Evolutionary conservation across 2,888 invertebrate genomes (phyloP).

Genomic region (Nematopogon swammerdamellus): DNA sequence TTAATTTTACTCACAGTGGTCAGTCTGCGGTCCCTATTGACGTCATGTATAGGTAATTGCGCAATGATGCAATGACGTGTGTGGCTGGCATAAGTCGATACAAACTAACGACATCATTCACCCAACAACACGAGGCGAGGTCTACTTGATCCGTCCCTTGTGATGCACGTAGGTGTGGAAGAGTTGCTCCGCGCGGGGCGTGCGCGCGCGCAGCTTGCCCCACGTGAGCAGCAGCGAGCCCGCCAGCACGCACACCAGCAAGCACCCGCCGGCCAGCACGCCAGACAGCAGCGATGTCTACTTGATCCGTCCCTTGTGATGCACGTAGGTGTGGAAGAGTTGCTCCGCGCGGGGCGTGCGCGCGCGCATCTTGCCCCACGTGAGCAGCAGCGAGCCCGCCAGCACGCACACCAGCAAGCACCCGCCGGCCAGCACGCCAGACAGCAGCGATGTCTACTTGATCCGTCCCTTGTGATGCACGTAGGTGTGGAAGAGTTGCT

Average conservation of each 20-base stretch:
- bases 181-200: slow-evolving; percentile 39
- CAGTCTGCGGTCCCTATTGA: too few relatives aligned
- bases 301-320: slow-evolving; percentile 63
- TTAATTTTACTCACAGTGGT: too few relatives aligned
- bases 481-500: slow-evolving; percentile 43
- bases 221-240: slow-evolving; percentile 75
- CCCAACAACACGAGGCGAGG: too few relatives aligned
- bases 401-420: slow-evolving; percentile 70
- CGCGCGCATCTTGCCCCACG: slow-evolving; percentile 71
- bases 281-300: slow-evolving; percentile 57
- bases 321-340: slow-evolving; percentile 56
- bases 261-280: slow-evolving; percentile 63
- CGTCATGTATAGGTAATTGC: too few relatives aligned
- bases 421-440: slow-evolving; percentile 64
- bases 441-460: slow-evolving; percentile 50
- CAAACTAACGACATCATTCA: too few relatives aligned
- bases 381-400: slow-evolving; percentile 68
- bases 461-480: slow-evolving; percentile 65
- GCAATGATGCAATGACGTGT: too few relatives aligned
- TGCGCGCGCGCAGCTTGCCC: slow-evolving; percentile 64
- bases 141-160: slow-evolving; percentile 60
- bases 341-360: slow-evolving; percentile 43
- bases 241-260: slow-evolving; percentile 67
- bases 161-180: slow-evolving; percentile 59
- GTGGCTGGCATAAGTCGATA: too few relatives aligned